Base-by-base conservation (phyloP, 2,888 invertebrate genomes). In the Incurvaria masculella region DNA sequence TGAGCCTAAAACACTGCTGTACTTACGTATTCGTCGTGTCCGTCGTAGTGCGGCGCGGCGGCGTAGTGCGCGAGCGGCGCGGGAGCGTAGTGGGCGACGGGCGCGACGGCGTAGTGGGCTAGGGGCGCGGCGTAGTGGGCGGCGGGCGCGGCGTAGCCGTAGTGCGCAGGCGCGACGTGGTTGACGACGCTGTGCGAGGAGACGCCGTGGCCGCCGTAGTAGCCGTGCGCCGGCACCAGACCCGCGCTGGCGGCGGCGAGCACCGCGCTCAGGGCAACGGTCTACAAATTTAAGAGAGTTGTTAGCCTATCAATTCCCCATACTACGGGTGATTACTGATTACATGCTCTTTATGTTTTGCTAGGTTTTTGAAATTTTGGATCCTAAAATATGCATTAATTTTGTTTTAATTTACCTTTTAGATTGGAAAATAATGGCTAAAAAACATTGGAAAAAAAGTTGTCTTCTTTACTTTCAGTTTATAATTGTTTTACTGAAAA, bases 161-260 rank as follows among this genome's bases (percentile, higher is more conserved):
- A 33, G 33, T 33, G 33, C 33, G 33, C 33, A 14, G 33, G 33
- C 33, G 33, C 33, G 4, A 33, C 33, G 33, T 33, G 33, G 33
- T 33, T 14, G 33, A 33, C 33, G 3, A 33, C 33, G 33, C 33
- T 33, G 6, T 33, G 33, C 11, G 33, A 33, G 33, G 33, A 33
- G 4, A 33, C 3, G 33, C 6, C 33, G 14, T 33, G 33, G 14
- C 33, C 33, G 4, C 33, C 33, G 33, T 33, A 33, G 33, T 33
- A 33, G 33, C 33, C 33, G 14, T 6, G 51, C 14, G 44, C 46
- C 17, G 51, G 52, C 46, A 45, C 42, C 5, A 48, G 19, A 41
- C 54, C 52, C 44, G 54, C 54, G 23, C 52, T 51, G 44, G 51
- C 52, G 45, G 52, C 46, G 39, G 54, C 54, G 49, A 54, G 27